phyloP scores from a whole-genome alignment of 2,888 invertebrate species.

The Eupithecia subfuscata region DNA sequence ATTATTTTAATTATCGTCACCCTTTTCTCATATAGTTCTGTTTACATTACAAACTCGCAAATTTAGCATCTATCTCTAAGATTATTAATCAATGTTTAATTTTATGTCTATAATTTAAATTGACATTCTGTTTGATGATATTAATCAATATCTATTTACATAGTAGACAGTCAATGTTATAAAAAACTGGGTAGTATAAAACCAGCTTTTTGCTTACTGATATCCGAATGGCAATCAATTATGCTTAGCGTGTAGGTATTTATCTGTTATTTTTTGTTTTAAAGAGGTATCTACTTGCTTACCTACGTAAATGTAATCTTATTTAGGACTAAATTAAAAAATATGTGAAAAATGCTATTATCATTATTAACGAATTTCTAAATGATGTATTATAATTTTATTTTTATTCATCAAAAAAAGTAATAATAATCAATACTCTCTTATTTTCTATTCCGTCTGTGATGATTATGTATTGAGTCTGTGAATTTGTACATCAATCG shows the following conservation, averaged over 20 bases:
- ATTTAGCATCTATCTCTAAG: background rate
- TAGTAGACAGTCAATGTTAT: conserved; percentile 9
- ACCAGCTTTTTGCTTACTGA: conserved; percentile 32
- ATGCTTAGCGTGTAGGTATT: background rate
- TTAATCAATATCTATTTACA: conserved; percentile 40
- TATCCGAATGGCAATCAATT: conserved; percentile 20
- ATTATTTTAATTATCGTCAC: background rate
- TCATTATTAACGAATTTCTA: no score
- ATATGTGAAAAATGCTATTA: no score
- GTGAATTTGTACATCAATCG: no score
- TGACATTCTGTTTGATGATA: conserved; percentile 29
- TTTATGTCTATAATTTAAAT: conserved; percentile 35
- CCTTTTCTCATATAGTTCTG: background rate
- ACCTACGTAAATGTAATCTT: no score
- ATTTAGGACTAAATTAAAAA: no score
- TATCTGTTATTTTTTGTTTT: conserved; percentile 1
- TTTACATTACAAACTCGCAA: background rate
- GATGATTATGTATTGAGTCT: no score
- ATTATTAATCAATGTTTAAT: background rate
- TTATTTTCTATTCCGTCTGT: no score
- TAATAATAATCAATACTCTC: no score
- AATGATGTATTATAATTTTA: no score
- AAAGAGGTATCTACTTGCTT: background rate
- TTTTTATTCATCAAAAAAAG: no score
- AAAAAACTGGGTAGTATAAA: conserved; percentile 30